These are phyloP conservation scores for Nycticorax nycticorax DNA, from an alignment of 2,113 vertebrate genomes.

Conservation along the genomic window DNA sequence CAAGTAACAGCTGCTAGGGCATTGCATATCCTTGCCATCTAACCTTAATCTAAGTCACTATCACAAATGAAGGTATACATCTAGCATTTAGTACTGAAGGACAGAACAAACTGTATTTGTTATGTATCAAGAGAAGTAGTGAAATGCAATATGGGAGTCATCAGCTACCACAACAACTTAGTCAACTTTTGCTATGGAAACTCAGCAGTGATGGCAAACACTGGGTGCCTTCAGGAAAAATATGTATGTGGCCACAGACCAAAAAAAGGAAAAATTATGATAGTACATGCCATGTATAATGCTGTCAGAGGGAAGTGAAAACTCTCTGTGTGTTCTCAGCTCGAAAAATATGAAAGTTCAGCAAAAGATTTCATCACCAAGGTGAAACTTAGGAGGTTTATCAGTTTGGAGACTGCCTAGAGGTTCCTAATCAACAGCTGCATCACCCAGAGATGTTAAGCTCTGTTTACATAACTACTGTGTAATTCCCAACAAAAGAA, in stretches of 20 bases:
- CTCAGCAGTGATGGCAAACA: neutral
- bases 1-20: neutral
- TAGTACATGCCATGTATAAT: rapidly evolving
- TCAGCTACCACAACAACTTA: neutral
- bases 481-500: neutral
- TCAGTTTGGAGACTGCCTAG: neutral
- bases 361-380: rapidly evolving
- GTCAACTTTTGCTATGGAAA: neutral
- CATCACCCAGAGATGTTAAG: neutral
- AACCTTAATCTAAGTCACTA: rapidly evolving
- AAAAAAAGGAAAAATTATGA: neutral
- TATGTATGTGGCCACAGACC: rapidly evolving
- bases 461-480: neutral
- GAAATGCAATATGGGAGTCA: neutral
- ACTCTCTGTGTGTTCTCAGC: neutral
- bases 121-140: neutral
- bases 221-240: neutral
- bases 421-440: neutral
- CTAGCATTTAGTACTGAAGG: neutral
- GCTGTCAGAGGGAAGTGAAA: neutral
- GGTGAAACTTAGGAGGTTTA: neutral
- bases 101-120: neutral
- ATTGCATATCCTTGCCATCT: neutral
- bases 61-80: neutral
- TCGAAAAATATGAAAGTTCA: neutral